Evolutionary conservation across 2,888 invertebrate genomes (phyloP).

Genomic region (Himalopsyche anomala): DNA sequence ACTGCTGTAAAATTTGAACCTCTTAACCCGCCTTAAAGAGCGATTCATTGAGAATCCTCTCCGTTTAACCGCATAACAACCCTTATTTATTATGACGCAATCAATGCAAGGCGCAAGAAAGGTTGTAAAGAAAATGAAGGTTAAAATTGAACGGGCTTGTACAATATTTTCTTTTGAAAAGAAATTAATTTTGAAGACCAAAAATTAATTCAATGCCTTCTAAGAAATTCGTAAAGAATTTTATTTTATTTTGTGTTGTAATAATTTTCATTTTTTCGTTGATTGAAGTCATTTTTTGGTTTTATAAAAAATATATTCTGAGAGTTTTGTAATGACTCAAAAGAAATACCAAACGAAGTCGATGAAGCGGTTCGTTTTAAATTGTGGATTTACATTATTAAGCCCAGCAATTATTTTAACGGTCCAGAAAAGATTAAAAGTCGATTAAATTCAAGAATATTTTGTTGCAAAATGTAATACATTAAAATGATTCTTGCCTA

Average conservation of each 20-base stretch:
- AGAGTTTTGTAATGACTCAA: neutral
- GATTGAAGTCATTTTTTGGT: neutral
- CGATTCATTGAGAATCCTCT: no score
- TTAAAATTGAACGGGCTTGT: no score
- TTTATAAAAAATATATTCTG: neutral
- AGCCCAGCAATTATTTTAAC: conserved; percentile 3
- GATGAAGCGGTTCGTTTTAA: conserved; percentile 10
- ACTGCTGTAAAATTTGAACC: no score
- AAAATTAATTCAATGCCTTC: neutral
- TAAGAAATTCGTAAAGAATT: neutral
- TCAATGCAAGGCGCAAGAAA: no score
- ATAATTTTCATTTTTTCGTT: neutral
- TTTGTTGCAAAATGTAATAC: no score
- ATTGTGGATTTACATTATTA: conserved; percentile 17
- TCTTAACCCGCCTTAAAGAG: no score
- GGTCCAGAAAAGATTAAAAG: conserved; percentile 1
- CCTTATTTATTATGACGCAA: no score
- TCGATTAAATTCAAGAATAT: neutral
- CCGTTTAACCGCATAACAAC: no score
- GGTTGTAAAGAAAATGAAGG: no score
- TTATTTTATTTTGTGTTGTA: neutral
- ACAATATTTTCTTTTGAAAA: no score
- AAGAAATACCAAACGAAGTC: neutral
- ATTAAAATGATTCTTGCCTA: no score
- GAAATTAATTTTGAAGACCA: neutral